Percentiles rank a stretch among this genome's conserved stretches.
Evolutionary conservation across 2,888 invertebrate species (phyloP).

Genomic region (Brenthis hecate): DNA sequence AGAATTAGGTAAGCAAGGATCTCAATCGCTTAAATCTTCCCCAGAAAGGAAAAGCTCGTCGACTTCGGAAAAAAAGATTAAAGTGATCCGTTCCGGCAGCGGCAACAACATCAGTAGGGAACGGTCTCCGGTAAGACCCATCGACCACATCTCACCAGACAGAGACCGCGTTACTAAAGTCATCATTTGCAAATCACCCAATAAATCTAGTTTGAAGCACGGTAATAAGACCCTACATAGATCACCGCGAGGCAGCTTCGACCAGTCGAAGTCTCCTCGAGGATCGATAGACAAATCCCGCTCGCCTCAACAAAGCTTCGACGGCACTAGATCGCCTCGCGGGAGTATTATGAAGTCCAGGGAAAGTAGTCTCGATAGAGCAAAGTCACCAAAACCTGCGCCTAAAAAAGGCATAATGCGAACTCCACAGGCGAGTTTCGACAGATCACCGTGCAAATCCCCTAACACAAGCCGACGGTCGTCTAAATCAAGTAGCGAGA

Average conservation of each 20-base stretch:
- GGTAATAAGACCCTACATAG: slow-evolving; percentile 66
- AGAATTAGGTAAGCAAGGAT: slow-evolving; percentile 92
- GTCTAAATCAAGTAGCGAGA: slow-evolving; percentile 70
- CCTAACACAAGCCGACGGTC: slow-evolving; percentile 73
- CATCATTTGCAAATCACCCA: slow-evolving; percentile 78
- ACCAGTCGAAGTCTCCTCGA: slow-evolving; percentile 75
- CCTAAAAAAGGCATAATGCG: slow-evolving; percentile 80
- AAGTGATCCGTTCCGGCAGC: slow-evolving; percentile 81
- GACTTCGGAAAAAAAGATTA: slow-evolving; percentile 64
- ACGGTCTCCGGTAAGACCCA: slow-evolving; percentile 66
- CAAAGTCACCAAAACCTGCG: slow-evolving; percentile 74
- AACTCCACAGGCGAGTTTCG: slow-evolving; percentile 77
- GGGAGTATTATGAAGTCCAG: slow-evolving; percentile 77
- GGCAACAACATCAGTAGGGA: slow-evolving; percentile 76
- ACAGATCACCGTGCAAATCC: slow-evolving; percentile 74
- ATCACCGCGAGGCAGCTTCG: slow-evolving; percentile 82
- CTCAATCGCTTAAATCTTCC: slow-evolving; percentile 78
- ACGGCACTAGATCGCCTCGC: slow-evolving; percentile 74
- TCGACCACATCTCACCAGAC: slow-evolving; percentile 63
- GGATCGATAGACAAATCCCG: slow-evolving; percentile 82
- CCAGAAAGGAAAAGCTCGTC: slow-evolving; percentile 66
- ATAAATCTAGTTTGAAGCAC: slow-evolving; percentile 74
- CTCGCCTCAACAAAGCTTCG: slow-evolving; percentile 83
- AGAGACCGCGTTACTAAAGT: slow-evolving; percentile 77
- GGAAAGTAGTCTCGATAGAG: slow-evolving; percentile 71